Conservation (phyloP, 2,888 invertebrate species). For the Agrochola circellaris region DNA sequence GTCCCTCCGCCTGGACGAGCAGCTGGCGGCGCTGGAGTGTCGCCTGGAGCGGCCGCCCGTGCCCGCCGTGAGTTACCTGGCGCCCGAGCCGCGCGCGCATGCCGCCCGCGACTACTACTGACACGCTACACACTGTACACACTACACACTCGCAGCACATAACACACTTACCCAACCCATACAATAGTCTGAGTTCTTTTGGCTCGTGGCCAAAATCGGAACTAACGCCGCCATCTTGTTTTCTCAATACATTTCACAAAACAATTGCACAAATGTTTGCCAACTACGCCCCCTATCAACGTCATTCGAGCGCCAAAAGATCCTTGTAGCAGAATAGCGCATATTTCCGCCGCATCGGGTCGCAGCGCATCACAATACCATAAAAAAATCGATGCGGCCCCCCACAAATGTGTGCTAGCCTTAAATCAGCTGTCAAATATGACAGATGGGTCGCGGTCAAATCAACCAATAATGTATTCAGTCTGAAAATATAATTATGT, state of each 20-base stretch:
- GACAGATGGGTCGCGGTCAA: neutral
- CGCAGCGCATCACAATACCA: neutral
- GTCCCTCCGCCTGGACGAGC: conserved; percentile 94
- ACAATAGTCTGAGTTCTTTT: neutral
- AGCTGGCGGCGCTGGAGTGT: conserved; percentile 95
- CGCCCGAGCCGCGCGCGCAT: conserved; percentile 70
- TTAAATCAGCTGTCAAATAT: neutral
- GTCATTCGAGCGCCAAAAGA: neutral
- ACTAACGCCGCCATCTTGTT: neutral
- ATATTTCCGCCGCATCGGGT: neutral
- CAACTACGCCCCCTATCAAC: neutral
- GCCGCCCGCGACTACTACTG: conserved; percentile 78
- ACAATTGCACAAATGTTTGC: neutral
- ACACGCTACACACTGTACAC: conserved; percentile 52
- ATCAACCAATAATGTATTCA: too few species aligned
- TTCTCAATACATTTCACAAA: neutral
- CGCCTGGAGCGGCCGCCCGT: conserved; percentile 93
- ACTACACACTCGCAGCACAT: conserved; percentile 1
- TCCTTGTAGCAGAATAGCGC: neutral
- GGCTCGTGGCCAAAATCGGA: neutral
- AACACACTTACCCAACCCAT: neutral
- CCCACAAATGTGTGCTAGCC: neutral
- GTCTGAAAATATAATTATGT: neutral
- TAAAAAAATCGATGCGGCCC: neutral
- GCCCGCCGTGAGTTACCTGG: conserved; percentile 90